A percentile compares a stretch with the other conserved stretches of the same genome.
phyloP scores from a whole-genome alignment of 2,113 vertebrate species.

The Tachycineta bicolor region DNA sequence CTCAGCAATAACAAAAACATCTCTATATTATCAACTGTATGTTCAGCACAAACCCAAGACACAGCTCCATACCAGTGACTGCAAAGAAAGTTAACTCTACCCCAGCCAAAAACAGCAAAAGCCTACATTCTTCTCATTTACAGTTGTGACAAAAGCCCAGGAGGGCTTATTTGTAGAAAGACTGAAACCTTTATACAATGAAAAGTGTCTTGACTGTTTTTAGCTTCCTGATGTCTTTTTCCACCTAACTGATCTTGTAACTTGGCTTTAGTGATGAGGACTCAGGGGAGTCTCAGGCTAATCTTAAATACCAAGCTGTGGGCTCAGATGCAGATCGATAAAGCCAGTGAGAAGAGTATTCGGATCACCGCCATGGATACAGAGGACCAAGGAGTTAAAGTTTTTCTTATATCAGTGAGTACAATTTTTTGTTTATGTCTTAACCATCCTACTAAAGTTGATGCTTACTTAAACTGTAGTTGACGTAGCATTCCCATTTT shows the following conservation, averaged over 20 bases:
- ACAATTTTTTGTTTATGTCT: neutral
- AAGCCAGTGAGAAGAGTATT: conserved; percentile 97
- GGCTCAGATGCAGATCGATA: conserved; percentile 99
- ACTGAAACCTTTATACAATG: neutral
- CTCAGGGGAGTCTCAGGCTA: conserved; percentile 94
- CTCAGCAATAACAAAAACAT: neutral
- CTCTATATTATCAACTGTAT: neutral
- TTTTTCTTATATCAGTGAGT: conserved; percentile 96
- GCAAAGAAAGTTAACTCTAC: neutral
- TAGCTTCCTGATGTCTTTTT: neutral
- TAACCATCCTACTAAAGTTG: neutral
- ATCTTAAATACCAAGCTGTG: conserved; percentile 99
- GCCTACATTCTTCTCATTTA: neutral
- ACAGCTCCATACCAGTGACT: neutral
- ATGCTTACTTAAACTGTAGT: neutral
- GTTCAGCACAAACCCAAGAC: neutral
- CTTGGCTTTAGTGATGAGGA: conserved; percentile 90
- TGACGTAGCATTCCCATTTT: neutral
- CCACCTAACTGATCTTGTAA: neutral
- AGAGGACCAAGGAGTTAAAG: conserved; percentile 98
- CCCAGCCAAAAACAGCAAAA: neutral
- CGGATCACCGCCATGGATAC: conserved; percentile 97
- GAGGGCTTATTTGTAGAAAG: neutral
- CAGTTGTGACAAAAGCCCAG: neutral
- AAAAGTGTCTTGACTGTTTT: neutral